Conservation (phyloP, 2,113 vertebrate species). For the Noturus placidus region DNA sequence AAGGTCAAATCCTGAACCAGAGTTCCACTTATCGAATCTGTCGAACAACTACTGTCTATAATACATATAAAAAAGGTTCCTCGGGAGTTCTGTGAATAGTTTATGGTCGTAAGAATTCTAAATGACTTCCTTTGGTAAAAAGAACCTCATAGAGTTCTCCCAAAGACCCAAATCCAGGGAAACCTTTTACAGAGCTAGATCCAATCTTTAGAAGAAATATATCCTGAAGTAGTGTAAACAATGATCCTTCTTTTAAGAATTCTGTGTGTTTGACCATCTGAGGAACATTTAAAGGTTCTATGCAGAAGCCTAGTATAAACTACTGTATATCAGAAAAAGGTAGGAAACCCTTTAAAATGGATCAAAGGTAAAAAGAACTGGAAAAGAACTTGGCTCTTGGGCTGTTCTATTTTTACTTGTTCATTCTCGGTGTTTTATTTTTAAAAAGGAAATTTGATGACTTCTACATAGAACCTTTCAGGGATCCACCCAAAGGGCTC, state of each 20-base stretch:
- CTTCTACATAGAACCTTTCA: background rate
- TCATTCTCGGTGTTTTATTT: too few species aligned
- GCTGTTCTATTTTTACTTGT: background rate
- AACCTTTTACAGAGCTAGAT: background rate
- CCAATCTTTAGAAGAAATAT: background rate
- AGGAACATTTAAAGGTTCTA: background rate
- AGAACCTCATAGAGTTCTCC: background rate
- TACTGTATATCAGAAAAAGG: background rate
- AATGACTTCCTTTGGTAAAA: background rate
- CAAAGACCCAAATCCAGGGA: background rate
- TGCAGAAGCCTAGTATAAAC: background rate
- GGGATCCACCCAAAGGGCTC: background rate
- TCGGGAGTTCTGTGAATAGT: background rate
- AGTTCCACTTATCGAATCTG: background rate
- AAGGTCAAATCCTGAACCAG: background rate
- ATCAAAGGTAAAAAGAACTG: background rate
- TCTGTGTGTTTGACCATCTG: background rate
- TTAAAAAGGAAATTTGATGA: too few species aligned
- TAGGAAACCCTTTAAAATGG: background rate
- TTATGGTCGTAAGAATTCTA: background rate
- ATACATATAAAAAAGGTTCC: background rate
- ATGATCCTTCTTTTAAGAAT: background rate
- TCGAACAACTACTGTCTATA: background rate
- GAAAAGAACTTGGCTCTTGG: background rate
- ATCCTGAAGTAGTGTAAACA: background rate